These are phyloP conservation scores for Magallana nippona DNA, from an alignment of 2,888 invertebrate species.

Conservation along the genomic window DNA sequence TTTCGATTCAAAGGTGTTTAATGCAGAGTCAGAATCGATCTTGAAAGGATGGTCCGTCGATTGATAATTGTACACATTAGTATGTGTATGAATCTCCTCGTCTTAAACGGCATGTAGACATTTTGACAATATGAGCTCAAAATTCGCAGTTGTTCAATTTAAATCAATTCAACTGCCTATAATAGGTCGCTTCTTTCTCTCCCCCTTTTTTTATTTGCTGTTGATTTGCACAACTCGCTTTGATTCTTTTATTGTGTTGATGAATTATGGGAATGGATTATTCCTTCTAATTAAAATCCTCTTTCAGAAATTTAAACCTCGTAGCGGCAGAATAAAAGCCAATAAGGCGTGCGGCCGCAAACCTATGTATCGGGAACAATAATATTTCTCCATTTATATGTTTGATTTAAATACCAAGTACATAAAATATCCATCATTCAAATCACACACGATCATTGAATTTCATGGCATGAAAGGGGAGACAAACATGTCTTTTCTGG, in stretches of 20 bases:
- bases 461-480: neutral
- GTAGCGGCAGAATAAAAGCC: constrained; percentile 12
- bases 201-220: neutral
- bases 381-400: neutral
- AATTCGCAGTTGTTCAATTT: constrained; percentile 8
- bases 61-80: constrained; percentile 18
- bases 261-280: constrained; percentile 27
- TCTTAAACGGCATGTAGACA: neutral
- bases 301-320: constrained; percentile 30
- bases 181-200: neutral
- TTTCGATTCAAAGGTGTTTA: neutral
- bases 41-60: neutral
- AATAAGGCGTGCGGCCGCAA: neutral
- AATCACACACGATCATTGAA: neutral
- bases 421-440: neutral
- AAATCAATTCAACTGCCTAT: constrained; percentile 4
- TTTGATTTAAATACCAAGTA: constrained; percentile 28
- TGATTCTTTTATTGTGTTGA: constrained; percentile 14
- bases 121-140: neutral
- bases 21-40: constrained; percentile 32
- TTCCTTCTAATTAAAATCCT: constrained; percentile 33
- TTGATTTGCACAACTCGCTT: neutral
- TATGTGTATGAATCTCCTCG: neutral
- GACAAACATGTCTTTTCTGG: neutral
- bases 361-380: constrained; percentile 6